Conservation (phyloP, 2,888 invertebrate species). For the Folsomia manolachei region DNA sequence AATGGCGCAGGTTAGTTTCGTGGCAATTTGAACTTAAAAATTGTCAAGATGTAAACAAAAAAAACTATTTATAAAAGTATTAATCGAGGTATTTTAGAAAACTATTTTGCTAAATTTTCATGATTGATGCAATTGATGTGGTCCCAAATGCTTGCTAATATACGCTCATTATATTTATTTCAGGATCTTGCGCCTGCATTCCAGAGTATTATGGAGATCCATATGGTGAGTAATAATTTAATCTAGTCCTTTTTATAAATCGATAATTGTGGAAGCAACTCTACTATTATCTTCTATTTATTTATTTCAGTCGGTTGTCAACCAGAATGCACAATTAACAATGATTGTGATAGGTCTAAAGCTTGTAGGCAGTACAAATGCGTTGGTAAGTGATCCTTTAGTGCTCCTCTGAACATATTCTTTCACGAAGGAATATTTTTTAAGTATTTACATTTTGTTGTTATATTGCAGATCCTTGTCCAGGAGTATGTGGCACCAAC, state of each 20-base stretch:
- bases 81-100: too few species aligned
- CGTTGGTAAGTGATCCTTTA: slow-evolving; percentile 53
- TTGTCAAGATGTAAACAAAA: background rate
- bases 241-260: too few species aligned
- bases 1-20: slow-evolving; percentile 36
- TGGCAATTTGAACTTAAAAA: slow-evolving; percentile 5
- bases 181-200: slow-evolving; percentile 66
- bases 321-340: slow-evolving; percentile 54
- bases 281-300: too few species aligned
- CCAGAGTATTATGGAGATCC: slow-evolving; percentile 77
- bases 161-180: too few species aligned
- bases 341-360: slow-evolving; percentile 48
- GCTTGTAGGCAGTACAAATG: slow-evolving; percentile 53
- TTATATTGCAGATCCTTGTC: slow-evolving; percentile 62
- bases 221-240: slow-evolving; percentile 59
- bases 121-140: too few species aligned
- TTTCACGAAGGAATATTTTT: too few species aligned
- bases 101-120: background rate
- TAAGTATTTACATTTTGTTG: too few species aligned
- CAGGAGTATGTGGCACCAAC: slow-evolving; percentile 63
- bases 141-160: too few species aligned
- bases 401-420: too few species aligned
- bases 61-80: too few species aligned
- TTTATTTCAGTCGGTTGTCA: too few species aligned
- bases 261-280: too few species aligned